phyloP scores from a whole-genome alignment of 2,113 vertebrate genomes.

The Pachypanchax playfairii region DNA sequence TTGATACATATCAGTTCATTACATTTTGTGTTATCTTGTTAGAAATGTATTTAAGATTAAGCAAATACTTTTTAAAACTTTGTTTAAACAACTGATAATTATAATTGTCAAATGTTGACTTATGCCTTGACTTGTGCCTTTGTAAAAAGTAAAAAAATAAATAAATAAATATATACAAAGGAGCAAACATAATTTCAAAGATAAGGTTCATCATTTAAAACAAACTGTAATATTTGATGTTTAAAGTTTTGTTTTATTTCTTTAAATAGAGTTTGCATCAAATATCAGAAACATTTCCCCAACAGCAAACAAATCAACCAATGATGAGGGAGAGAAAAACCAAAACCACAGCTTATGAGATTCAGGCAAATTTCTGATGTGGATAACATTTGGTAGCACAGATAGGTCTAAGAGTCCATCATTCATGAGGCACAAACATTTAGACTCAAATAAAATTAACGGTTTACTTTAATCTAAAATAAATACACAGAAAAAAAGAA shows the following conservation, averaged over 20 bases:
- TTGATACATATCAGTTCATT: too few species aligned
- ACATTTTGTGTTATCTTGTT: too few species aligned
- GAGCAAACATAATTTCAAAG: too few species aligned
- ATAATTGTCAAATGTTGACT: too few species aligned
- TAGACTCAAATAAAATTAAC: slow-evolving; percentile 26
- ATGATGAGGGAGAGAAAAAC: slow-evolving; percentile 10
- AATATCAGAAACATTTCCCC: slow-evolving; percentile 24
- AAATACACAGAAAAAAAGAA: slow-evolving; percentile 8
- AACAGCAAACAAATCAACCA: slow-evolving; percentile 7
- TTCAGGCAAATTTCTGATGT: slow-evolving; percentile 12
- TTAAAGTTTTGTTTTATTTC: slow-evolving; percentile 60
- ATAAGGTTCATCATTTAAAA: too few species aligned
- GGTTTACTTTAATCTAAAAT: neutral
- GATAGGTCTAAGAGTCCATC: slow-evolving; percentile 48
- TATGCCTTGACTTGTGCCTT: too few species aligned
- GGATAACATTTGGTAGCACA: neutral
- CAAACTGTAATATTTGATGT: too few species aligned
- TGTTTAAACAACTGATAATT: too few species aligned
- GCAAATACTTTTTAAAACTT: too few species aligned
- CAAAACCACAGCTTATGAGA: neutral
- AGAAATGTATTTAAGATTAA: too few species aligned
- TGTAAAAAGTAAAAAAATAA: too few species aligned
- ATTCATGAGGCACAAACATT: slow-evolving; percentile 57
- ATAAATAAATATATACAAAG: too few species aligned
- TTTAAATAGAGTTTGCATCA: slow-evolving; percentile 44